Conservation (phyloP, 2,797 vertebrate genomes). For the Oryzias dopingdopingensis region DNA sequence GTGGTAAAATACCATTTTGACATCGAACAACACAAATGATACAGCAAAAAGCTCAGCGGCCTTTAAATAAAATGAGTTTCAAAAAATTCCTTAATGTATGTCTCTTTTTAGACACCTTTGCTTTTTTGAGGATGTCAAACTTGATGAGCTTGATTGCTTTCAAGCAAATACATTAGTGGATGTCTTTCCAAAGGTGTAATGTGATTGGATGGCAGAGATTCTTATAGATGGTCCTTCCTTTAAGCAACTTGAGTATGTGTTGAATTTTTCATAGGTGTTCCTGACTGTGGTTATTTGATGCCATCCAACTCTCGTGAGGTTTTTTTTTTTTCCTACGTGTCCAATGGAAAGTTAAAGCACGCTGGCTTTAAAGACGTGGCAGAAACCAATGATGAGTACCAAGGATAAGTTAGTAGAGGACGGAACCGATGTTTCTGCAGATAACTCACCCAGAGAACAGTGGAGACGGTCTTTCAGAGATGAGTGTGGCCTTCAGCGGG, state of each 20-base stretch:
- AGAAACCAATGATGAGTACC: constrained; percentile 29
- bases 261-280: constrained; percentile 74
- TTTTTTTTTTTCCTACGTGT: constrained; percentile 10
- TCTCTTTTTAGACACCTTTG: too few relatives aligned
- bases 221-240: constrained; percentile 53
- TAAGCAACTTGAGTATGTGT: constrained; percentile 36
- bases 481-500: background rate
- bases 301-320: constrained; percentile 43
- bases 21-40: too few relatives aligned
- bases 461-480: too few relatives aligned
- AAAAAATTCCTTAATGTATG: too few relatives aligned
- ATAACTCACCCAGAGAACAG: too few relatives aligned
- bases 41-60: too few relatives aligned
- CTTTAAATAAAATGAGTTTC: too few relatives aligned
- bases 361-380: background rate
- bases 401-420: too few relatives aligned
- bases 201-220: constrained; percentile 42
- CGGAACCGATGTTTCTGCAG: too few relatives aligned
- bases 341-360: constrained; percentile 57
- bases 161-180: background rate
- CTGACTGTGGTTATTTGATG: constrained; percentile 62
- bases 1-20: too few relatives aligned
- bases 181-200: constrained; percentile 22
- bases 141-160: too few relatives aligned
- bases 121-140: too few relatives aligned